Evolutionary conservation across 2,113 vertebrate species (phyloP), one percentile per base, ranked within the genome.

Genomic region (Megaceryle torquata): DNA sequence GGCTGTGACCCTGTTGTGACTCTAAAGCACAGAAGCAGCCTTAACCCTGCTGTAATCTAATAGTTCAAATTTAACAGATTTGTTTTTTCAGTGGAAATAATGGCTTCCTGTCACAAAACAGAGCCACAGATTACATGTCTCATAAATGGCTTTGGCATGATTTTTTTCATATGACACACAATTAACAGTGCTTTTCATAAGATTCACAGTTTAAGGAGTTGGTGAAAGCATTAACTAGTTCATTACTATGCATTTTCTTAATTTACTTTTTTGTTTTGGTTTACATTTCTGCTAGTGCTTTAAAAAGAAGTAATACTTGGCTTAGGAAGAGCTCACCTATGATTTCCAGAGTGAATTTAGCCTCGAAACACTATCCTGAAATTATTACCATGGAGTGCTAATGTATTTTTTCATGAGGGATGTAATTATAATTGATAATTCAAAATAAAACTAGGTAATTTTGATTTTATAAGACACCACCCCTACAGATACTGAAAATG

Each of bases 41-140:
- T 97, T 97, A 97, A 97, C 94, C 95, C 94, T 89, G 86, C 93
- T 86, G 91, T 96, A 96, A 97, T 97, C 94, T 96, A 96, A 96
- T 96, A 97, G 91, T 81, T 95, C 91, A 92, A 97, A 95, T 96
- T 93, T 92, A 94, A 91, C 77, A 6, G 93, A 96, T 96, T 96
- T 97, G 92, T 96, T 96, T 97, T 93, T 96, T 91, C 91, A 89
- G 88, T 90, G 89, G 95, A 96, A 97, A 94, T 91, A 96, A 96
- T 95, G 95, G 91, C 81, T 97, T 97, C 94, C 95, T 96, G 94
- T 96, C 95, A 97, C 94, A 97, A 96, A 95, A 85, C 88, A 93
- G 90, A 96, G 86, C 70, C 67, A 59, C 95, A 88, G 95, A 96
- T 91, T 96, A 90, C 92, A 91, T 80, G 37, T 17, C 87, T 95